Evolutionary conservation across 2,797 vertebrate genomes (phyloP).

Genomic region (Neosilurus hyrtlii): DNA sequence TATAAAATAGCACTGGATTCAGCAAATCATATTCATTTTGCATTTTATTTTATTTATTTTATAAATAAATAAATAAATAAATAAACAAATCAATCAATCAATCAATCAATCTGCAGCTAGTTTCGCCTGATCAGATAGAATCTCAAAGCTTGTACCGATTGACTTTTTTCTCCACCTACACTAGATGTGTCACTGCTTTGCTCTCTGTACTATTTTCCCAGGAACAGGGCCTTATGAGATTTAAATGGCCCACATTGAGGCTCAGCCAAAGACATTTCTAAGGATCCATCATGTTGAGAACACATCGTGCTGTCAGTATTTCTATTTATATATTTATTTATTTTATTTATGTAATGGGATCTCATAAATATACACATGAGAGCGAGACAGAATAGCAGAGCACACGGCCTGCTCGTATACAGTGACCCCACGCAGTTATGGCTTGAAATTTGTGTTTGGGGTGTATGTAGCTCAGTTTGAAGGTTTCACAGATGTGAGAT

Average conservation of each 20-base stretch:
- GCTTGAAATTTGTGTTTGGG: not conserved
- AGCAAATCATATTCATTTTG: too few species aligned
- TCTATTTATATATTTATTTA: not conserved
- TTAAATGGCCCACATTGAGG: slow-evolving; percentile 6
- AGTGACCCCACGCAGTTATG: not conserved
- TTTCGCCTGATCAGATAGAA: not conserved
- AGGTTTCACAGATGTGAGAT: not conserved
- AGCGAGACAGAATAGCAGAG: not conserved
- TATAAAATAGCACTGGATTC: too few species aligned
- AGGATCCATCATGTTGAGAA: slow-evolving; percentile 15
- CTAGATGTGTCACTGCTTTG: slow-evolving; percentile 6
- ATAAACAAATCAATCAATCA: too few species aligned
- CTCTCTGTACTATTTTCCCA: slow-evolving; percentile 5
- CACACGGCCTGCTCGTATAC: not conserved
- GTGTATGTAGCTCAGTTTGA: not conserved
- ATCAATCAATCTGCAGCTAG: too few species aligned
- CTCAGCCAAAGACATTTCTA: slow-evolving; percentile 6
- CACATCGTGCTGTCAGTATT: not conserved
- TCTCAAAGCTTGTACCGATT: not conserved
- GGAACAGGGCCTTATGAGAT: slow-evolving; percentile 4
- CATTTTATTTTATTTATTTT: too few species aligned
- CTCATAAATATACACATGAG: not conserved
- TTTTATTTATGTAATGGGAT: not conserved
- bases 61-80: too few species aligned
- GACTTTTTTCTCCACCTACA: slow-evolving; percentile 4